These are phyloP conservation scores for Thunnus thynnus DNA, from an alignment of 2,113 vertebrate genomes.

Conservation along the genomic window DNA sequence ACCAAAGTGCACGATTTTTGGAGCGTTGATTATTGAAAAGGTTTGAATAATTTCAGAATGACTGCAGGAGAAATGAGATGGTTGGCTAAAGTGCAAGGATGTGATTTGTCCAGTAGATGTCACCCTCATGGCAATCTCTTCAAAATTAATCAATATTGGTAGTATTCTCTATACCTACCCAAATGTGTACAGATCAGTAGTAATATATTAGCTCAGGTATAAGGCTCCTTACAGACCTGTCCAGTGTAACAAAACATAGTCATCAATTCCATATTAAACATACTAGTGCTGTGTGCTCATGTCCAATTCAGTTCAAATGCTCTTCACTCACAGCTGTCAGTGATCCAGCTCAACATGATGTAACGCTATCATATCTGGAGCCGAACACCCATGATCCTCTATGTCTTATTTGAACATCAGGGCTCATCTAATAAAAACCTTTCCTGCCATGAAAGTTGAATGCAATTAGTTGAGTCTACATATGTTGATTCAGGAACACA, in stretches of 20 bases:
- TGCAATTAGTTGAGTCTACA: neutral
- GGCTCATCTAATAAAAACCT: no score
- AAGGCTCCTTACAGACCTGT: neutral
- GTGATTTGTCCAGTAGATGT: slow-evolving; percentile 28
- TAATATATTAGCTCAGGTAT: no score
- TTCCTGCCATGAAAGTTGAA: no score
- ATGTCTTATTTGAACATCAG: no score
- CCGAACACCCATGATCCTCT: no score
- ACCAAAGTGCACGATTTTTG: neutral
- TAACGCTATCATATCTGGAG: no score
- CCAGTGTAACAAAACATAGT: neutral
- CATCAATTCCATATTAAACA: neutral
- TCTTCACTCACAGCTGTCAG: no score
- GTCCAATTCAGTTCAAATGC: no score
- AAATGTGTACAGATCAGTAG: neutral
- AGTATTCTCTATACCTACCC: neutral
- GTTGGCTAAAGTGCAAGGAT: neutral
- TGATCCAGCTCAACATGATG: no score
- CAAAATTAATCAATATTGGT: neutral
- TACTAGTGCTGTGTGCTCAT: no score
- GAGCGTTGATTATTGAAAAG: neutral
- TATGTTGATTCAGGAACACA: neutral
- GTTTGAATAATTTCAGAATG: neutral
- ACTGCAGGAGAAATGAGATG: no score
- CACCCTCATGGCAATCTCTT: neutral